Evolutionary conservation across 2,797 vertebrate genomes (phyloP).

Genomic region (Eospalax fontanierii): DNA sequence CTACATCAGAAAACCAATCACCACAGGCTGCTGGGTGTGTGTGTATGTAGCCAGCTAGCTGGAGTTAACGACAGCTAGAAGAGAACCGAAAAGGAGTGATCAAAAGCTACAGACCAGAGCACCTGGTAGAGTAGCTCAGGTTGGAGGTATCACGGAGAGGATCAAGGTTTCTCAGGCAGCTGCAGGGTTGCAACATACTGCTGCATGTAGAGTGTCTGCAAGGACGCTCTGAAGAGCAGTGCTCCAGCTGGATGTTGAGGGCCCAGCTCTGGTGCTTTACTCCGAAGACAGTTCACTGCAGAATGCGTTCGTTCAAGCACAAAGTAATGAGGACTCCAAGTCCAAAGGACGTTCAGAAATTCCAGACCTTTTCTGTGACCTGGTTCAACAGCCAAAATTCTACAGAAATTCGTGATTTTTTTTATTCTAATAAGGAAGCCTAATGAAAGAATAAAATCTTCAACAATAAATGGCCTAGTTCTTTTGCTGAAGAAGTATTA

Average conservation of each 20-base stretch:
- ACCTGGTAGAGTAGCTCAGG: too few relatives aligned
- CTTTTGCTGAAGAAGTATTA: constrained; percentile 77
- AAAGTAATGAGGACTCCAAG: constrained; percentile 82
- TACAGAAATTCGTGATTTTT: constrained; percentile 47
- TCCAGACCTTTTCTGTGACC: constrained; percentile 79
- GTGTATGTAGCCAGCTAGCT: neutral
- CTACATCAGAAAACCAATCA: neutral
- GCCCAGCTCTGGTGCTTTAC: too few relatives aligned
- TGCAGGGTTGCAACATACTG: too few relatives aligned
- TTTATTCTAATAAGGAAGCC: constrained; percentile 61
- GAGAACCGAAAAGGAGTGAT: neutral
- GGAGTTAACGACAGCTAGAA: neutral
- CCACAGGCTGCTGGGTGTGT: neutral
- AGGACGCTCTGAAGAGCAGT: too few relatives aligned
- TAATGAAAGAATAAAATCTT: constrained; percentile 72
- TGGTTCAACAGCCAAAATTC: constrained; percentile 29
- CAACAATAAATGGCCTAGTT: constrained; percentile 63
- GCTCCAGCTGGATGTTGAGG: too few relatives aligned
- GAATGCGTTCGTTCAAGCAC: constrained; percentile 84
- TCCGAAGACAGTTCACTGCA: neutral
- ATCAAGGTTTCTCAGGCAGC: too few relatives aligned
- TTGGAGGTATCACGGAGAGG: too few relatives aligned
- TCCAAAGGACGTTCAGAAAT: constrained; percentile 81
- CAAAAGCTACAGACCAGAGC: neutral
- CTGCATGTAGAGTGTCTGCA: too few relatives aligned